Evolutionary conservation across 1,140 invertebrate species (phyloP).

Genomic region (Caerostris darwini): DNA sequence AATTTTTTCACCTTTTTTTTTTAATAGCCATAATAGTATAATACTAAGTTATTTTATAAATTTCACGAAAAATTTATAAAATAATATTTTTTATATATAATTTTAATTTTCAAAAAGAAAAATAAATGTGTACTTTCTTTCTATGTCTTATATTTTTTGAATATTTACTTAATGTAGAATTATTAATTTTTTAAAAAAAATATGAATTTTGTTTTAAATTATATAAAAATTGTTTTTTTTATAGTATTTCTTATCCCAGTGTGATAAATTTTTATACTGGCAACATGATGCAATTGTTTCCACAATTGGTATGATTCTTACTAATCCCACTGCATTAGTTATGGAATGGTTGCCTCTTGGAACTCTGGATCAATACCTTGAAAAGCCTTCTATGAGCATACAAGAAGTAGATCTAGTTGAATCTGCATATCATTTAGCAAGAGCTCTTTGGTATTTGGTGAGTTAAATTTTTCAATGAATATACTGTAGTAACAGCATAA

Average conservation of each 20-base stretch:
- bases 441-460: slow-evolving; percentile 90
- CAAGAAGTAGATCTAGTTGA: slow-evolving; percentile 89
- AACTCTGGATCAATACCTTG: slow-evolving; percentile 89
- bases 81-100: background rate
- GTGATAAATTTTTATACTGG: slow-evolving; percentile 88
- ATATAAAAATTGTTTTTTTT: slow-evolving; percentile 77
- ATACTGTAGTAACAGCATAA: too few relatives aligned
- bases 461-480: slow-evolving; percentile 61
- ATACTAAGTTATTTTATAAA: background rate
- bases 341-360: slow-evolving; percentile 90
- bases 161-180: too few relatives aligned
- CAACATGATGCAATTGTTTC: slow-evolving; percentile 88
- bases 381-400: slow-evolving; percentile 82
- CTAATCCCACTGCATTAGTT: slow-evolving; percentile 88
- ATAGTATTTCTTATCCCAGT: slow-evolving; percentile 89
- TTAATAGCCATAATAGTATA: background rate
- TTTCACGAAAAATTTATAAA: background rate
- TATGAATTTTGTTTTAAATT: too few relatives aligned
- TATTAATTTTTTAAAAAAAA: too few relatives aligned
- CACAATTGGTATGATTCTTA: slow-evolving; percentile 89
- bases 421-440: slow-evolving; percentile 88
- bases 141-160: too few relatives aligned
- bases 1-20: too few relatives aligned
- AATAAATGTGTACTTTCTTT: too few relatives aligned
- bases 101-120: too few relatives aligned